Evolutionary conservation across 2,888 invertebrate species (phyloP).

Genomic region (Choristoneura rosaceana): DNA sequence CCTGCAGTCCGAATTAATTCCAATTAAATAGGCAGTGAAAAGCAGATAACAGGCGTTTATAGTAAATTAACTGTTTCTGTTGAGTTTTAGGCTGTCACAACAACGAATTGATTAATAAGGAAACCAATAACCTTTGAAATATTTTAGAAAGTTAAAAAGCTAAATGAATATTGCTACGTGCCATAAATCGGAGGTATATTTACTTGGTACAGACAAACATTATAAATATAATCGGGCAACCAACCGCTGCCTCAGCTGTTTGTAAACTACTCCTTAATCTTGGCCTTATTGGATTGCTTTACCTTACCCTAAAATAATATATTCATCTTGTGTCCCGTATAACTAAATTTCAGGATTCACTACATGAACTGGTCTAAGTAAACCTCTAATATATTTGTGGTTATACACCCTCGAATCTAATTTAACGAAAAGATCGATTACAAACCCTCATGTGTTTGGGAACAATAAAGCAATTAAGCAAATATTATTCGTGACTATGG

Average conservation of each 20-base stretch:
- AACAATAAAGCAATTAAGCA: conserved; percentile 54
- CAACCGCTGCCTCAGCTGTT: conserved; percentile 26
- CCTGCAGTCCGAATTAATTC: conserved; percentile 37
- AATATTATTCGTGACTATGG: conserved; percentile 45
- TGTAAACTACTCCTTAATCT: conserved; percentile 36
- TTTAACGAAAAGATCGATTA: conserved; percentile 45
- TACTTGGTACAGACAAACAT: neutral
- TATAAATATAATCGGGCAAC: neutral
- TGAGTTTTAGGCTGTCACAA: neutral
- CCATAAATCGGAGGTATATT: neutral
- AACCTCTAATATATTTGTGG: conserved; percentile 39
- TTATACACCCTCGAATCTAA: conserved; percentile 41
- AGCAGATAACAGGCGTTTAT: conserved; percentile 33
- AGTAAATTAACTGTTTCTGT: conserved; percentile 18
- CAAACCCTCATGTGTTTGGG: conserved; percentile 47
- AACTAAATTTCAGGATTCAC: conserved; percentile 25
- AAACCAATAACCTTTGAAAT: neutral
- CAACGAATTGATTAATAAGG: neutral
- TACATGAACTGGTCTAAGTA: conserved; percentile 25
- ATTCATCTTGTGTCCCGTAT: conserved; percentile 27
- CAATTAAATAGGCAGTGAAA: conserved; percentile 37
- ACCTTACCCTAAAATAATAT: conserved; percentile 36
- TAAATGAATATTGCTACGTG: neutral
- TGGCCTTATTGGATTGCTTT: conserved; percentile 24
- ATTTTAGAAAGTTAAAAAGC: neutral